phyloP scores from a whole-genome alignment of 2,888 invertebrate genomes.

The Tiliacea citrago region DNA sequence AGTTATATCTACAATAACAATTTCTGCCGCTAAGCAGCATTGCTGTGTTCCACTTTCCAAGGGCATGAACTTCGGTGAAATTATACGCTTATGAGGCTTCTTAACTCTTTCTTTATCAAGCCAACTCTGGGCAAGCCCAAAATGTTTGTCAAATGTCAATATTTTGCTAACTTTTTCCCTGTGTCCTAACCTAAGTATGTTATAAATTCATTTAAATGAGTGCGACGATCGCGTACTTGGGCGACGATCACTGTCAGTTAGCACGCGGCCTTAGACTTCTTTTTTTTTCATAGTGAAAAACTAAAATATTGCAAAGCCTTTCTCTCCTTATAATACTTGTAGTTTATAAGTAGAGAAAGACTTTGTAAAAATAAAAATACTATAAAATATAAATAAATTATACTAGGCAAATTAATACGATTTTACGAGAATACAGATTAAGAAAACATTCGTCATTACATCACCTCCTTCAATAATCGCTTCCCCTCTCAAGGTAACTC shows the following conservation, averaged over 20 bases:
- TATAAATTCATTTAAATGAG: background rate
- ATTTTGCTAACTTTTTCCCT: background rate
- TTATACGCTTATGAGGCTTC: background rate
- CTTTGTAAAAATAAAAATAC: too few relatives aligned
- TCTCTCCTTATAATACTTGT: too few relatives aligned
- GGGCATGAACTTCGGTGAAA: background rate
- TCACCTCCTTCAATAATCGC: background rate
- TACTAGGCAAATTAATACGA: too few relatives aligned
- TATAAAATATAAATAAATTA: too few relatives aligned
- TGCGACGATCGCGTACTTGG: too few relatives aligned
- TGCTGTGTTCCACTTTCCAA: background rate
- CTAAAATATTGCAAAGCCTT: too few relatives aligned
- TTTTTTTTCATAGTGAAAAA: background rate
- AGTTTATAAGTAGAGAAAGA: too few relatives aligned
- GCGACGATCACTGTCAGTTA: background rate
- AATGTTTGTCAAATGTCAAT: background rate
- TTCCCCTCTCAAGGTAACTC: constrained; percentile 27
- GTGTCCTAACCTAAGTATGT: background rate
- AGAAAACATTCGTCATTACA: constrained; percentile 6
- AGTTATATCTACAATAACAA: background rate
- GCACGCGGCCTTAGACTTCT: background rate
- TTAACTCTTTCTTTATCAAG: background rate
- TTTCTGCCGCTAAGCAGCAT: background rate
- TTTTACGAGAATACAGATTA: too few relatives aligned
- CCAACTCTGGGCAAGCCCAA: background rate